Base-by-base conservation (phyloP, 1,140 invertebrate genomes). In the Chrysomallon squamiferum region DNA sequence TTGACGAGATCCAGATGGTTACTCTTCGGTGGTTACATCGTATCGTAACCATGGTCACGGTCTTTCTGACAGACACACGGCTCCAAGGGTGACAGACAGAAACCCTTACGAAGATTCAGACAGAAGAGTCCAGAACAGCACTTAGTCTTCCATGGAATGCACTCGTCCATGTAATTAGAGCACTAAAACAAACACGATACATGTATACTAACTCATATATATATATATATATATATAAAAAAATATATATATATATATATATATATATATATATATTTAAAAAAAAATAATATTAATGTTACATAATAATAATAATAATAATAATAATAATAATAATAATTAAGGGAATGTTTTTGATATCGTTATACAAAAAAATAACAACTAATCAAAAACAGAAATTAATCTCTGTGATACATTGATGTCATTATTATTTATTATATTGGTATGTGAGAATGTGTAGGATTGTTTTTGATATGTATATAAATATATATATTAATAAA, bases 81-180 rank as follows among this genome's bases (percentile, higher is more conserved):
- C 35, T 72, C 70, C 32, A 72, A 30, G 2, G 63, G 59, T 52
- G 65, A 65, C 59, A 68, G 50, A 57, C 70, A 72, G 64, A 68
- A 72, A 27, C 70, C 70, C 30, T 63, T 61, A 20, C 43, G 62
- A 6, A 72, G 49, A 30, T 72, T 72, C 6, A 59, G 58, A 41
- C 70, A 72, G 3, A 41, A 27, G 58, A 72, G 56, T 13, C 43
- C 47, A 30, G 54, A 30, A 41, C 70, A 72, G 38, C 70, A 72
- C 22, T 54, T 57, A 15, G 49, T 66, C 30, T 59, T 50, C 66
- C 66, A 62, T 1, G 63, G 63, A 6, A 67, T 50, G 38, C 70
- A 72, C 20, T n/a, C 41, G 22, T 66, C 54, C 70, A 72, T 72
- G 50, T 72, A 72, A 59, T 68, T 68, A 11, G 35, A 35, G 45